Percentiles rank a stretch among this genome's conserved stretches.
Evolutionary conservation across 1,140 invertebrate genomes (phyloP).

Genomic region (Drosophila biarmipes): DNA sequence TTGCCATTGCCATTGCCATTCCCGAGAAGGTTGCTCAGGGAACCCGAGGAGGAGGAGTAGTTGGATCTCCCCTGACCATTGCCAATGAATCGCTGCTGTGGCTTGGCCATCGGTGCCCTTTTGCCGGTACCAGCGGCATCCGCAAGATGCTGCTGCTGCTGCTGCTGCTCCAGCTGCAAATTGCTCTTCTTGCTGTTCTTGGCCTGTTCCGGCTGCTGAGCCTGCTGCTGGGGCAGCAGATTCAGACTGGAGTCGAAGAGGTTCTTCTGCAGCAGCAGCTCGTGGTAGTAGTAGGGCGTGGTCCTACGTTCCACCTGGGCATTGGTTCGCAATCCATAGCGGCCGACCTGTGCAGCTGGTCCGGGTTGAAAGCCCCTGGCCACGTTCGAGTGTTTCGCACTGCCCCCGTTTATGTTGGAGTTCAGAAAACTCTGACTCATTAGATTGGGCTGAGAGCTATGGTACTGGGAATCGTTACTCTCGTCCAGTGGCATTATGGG

Average conservation of each 20-base stretch:
- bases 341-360: constrained; percentile 29
- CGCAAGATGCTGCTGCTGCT: constrained; percentile 26
- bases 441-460: constrained; percentile 77
- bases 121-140: constrained; percentile 34
- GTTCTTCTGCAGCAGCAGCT: constrained; percentile 73
- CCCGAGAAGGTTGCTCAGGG: constrained; percentile 54
- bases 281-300: constrained; percentile 84
- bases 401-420: constrained; percentile 49
- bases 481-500: constrained; percentile 38
- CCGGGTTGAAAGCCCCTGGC: constrained; percentile 28
- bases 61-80: constrained; percentile 23
- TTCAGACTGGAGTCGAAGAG: constrained; percentile 82
- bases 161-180: constrained; percentile 45
- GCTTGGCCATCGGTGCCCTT: constrained; percentile 48
- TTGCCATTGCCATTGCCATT: constrained; percentile 57
- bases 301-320: constrained; percentile 68
- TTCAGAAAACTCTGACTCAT: constrained; percentile 59
- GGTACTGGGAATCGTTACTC: constrained; percentile 55
- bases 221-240: constrained; percentile 49
- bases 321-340: constrained; percentile 58
- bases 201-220: constrained; percentile 19
- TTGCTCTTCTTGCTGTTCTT: constrained; percentile 72
- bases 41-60: constrained; percentile 44
- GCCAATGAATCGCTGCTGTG: constrained; percentile 57
- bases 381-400: constrained; percentile 12